These are phyloP conservation scores for Heliornis fulica DNA, from an alignment of 2,113 vertebrate species.

Conservation along the genomic window DNA sequence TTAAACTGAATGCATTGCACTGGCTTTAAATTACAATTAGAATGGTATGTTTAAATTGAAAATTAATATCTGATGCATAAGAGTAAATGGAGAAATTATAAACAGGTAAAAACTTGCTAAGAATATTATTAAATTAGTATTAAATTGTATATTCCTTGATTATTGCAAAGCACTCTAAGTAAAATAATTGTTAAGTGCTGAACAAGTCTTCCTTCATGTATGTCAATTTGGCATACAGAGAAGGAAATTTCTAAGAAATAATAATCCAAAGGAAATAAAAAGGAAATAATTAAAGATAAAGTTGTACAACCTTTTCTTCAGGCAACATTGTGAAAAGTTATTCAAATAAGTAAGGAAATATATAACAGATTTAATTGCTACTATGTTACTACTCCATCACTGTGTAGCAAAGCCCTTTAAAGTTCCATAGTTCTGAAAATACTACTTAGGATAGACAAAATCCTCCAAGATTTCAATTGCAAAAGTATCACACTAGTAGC, in stretches of 20 bases:
- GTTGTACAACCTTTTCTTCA: background rate
- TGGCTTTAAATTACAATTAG: background rate
- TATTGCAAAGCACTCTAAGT: background rate
- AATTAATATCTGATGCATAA: constrained; percentile 13
- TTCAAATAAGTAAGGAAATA: background rate
- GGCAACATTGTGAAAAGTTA: background rate
- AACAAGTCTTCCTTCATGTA: background rate
- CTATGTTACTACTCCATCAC: background rate
- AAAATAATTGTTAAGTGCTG: background rate
- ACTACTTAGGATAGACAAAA: background rate
- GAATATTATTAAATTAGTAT: background rate
- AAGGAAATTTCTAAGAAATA: background rate
- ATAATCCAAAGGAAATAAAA: background rate
- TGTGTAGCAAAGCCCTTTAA: background rate
- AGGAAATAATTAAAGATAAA: background rate
- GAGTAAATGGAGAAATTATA: background rate
- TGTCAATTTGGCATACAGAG: background rate
- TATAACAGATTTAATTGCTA: background rate
- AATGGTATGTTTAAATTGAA: constrained; percentile 33
- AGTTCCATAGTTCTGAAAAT: background rate
- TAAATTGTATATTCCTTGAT: background rate
- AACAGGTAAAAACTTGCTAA: background rate
- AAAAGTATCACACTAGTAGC: background rate
- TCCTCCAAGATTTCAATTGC: background rate
- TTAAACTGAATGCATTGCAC: background rate